Conservation (phyloP, 2,113 vertebrate genomes). For the Anhinga rufa region DNA sequence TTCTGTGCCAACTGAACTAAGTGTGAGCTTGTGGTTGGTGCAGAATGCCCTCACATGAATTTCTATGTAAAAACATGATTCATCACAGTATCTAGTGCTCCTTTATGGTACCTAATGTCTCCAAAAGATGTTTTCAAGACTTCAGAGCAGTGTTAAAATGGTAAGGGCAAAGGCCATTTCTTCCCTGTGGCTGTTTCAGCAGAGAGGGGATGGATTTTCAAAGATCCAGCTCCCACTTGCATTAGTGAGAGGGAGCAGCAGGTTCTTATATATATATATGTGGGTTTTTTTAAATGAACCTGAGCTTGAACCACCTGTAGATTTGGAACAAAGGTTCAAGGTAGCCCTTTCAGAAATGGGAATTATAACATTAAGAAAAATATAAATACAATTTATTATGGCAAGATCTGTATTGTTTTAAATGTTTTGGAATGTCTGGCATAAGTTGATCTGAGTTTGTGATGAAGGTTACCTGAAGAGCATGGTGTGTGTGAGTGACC, state of each 20-base stretch:
- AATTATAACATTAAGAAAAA: constrained; percentile 4
- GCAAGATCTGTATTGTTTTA: constrained; percentile 20
- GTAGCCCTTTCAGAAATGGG: not conserved
- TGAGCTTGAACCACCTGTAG: not conserved
- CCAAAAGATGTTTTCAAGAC: not conserved
- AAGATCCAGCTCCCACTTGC: not conserved
- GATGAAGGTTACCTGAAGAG: constrained; percentile 50
- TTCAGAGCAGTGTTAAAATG: not conserved
- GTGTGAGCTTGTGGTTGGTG: not conserved
- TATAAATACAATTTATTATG: not conserved
- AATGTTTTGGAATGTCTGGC: constrained; percentile 37
- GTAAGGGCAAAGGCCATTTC: not conserved
- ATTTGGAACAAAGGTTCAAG: not conserved
- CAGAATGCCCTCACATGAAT: not conserved
- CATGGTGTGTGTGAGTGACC: not conserved
- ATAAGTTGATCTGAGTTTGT: not conserved
- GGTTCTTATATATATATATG: not conserved
- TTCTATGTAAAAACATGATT: not conserved
- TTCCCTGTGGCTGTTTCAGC: not conserved
- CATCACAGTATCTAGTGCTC: not conserved
- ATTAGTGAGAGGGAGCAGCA: not conserved
- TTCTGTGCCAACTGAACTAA: not conserved
- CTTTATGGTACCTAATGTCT: not conserved
- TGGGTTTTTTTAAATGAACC: not conserved
- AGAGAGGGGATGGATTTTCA: not conserved